Evolutionary conservation across 2,888 invertebrate genomes (phyloP).

Genomic region (Muscina levida): DNA sequence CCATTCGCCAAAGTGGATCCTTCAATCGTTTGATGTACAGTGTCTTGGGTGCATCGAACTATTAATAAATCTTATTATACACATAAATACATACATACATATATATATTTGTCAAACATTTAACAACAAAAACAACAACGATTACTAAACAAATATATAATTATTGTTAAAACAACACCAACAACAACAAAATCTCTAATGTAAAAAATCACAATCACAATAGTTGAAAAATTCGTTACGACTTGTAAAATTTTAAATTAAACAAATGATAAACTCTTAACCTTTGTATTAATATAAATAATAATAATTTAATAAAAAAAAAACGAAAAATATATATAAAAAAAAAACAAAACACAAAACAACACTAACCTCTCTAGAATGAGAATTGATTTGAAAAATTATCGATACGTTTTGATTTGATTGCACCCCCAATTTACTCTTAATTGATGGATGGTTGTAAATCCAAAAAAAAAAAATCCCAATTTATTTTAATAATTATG

Average conservation of each 20-base stretch:
- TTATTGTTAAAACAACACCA: constrained; percentile 37
- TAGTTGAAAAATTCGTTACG: constrained; percentile 43
- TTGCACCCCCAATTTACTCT: background rate
- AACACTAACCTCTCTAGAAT: constrained; percentile 43
- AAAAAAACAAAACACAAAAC: constrained; percentile 25
- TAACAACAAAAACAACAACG: constrained; percentile 45
- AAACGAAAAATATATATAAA: constrained; percentile 34
- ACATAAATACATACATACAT: constrained; percentile 48
- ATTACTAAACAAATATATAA: constrained; percentile 43
- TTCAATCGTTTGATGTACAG: constrained; percentile 96
- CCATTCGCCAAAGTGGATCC: constrained; percentile 94
- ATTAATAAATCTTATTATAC: constrained; percentile 75
- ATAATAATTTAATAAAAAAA: constrained; percentile 44
- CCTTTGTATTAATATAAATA: constrained; percentile 51
- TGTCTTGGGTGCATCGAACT: constrained; percentile 89
- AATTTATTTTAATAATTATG: constrained; percentile 20
- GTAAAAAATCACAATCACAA: constrained; percentile 49
- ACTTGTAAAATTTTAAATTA: constrained; percentile 44
- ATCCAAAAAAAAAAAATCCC: constrained; percentile 10
- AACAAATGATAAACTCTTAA: constrained; percentile 47
- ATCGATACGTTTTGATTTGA: constrained; percentile 20
- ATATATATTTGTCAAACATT: constrained; percentile 54
- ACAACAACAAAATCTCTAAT: constrained; percentile 38
- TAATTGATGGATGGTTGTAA: too few species aligned
- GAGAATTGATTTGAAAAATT: constrained; percentile 31